phyloP scores from a whole-genome alignment of 2,113 vertebrate genomes.

The Nicator chloris region DNA sequence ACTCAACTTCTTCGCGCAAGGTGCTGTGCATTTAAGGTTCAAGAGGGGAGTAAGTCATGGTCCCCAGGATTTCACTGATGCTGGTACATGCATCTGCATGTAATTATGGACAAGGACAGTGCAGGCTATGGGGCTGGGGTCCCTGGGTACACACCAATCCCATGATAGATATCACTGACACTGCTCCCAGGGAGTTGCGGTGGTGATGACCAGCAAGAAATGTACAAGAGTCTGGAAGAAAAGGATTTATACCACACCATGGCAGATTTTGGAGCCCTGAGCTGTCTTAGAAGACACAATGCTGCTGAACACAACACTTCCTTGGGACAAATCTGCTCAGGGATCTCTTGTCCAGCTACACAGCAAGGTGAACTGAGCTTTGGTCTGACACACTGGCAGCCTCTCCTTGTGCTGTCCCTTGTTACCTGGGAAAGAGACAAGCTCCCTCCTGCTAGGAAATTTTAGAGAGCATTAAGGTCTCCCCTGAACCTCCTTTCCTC shows the following conservation, averaged over 20 bases:
- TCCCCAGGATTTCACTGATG: not conserved
- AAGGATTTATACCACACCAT: not conserved
- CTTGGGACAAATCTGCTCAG: not conserved
- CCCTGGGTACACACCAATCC: not conserved
- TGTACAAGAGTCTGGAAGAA: not conserved
- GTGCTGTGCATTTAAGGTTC: not conserved
- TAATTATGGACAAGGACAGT: not conserved
- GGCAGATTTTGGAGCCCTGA: not conserved
- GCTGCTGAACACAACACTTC: not conserved
- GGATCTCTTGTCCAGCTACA: not conserved
- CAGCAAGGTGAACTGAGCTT: not conserved
- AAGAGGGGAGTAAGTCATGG: not conserved
- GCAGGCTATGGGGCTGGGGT: not conserved
- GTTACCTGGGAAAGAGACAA: not conserved
- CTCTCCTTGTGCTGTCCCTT: not conserved
- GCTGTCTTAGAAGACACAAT: not conserved
- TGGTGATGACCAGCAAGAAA: not conserved
- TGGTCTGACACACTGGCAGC: not conserved
- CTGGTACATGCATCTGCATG: not conserved
- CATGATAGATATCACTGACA: fast-evolving
- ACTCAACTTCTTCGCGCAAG: not conserved
- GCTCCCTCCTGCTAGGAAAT: not conserved
- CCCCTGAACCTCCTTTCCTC: not conserved
- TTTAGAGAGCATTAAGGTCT: not conserved
- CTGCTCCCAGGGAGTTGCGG: fast-evolving